Conservation (phyloP, 2,113 vertebrate genomes). For the Sebastes schlegelii region DNA sequence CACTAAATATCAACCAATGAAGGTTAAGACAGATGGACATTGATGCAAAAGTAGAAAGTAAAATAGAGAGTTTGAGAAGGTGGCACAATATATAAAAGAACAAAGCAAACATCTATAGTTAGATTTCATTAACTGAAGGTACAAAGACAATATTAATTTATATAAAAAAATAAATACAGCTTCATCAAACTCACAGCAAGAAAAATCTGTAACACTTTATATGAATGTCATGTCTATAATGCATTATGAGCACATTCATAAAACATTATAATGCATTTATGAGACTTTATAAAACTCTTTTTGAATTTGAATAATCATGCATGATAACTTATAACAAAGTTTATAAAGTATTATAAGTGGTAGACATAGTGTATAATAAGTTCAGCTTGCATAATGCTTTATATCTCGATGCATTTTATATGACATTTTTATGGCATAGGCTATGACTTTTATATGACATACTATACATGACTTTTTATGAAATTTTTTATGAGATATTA, state of each 20-base stretch:
- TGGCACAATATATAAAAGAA: neutral
- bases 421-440: neutral
- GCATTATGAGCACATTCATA: neutral
- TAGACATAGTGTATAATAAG: neutral
- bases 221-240: neutral
- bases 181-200: neutral
- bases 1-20: conserved; percentile 37
- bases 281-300: neutral
- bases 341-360: neutral
- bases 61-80: neutral
- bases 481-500: no score
- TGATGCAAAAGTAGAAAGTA: neutral
- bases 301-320: neutral
- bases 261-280: neutral
- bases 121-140: conserved; percentile 52
- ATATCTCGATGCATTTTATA: neutral
- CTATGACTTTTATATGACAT: neutral
- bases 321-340: neutral
- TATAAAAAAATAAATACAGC: conserved; percentile 38
- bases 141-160: conserved; percentile 12
- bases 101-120: conserved; percentile 2
- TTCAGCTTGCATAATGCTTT: neutral
- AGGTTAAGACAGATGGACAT: neutral
- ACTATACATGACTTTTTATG: neutral
- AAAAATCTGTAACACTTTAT: conserved; percentile 2